Conservation (phyloP, 2,797 vertebrate species). For the Coreius guichenoti region DNA sequence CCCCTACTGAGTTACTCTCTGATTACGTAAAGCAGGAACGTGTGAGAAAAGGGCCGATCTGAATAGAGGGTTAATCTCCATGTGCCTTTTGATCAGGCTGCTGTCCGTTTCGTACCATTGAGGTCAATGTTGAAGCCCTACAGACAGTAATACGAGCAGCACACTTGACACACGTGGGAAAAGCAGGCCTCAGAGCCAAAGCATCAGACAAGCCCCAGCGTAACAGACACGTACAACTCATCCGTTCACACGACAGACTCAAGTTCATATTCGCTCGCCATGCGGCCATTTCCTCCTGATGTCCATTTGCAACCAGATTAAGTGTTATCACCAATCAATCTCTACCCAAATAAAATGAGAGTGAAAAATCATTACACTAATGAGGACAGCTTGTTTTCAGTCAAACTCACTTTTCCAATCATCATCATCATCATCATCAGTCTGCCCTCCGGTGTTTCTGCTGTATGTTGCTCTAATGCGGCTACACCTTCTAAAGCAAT, state of each 20-base stretch:
- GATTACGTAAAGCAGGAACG: slow-evolving; percentile 41
- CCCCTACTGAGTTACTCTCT: slow-evolving; percentile 41
- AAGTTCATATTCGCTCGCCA: slow-evolving; percentile 28
- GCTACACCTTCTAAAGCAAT: slow-evolving; percentile 50
- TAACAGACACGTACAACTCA: slow-evolving; percentile 17
- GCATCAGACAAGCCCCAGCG: neutral
- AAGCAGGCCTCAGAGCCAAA: slow-evolving; percentile 31
- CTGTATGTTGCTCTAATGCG: slow-evolving; percentile 39
- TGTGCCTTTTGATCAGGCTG: slow-evolving; percentile 6
- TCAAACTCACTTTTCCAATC: slow-evolving; percentile 38
- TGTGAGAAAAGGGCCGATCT: slow-evolving; percentile 35
- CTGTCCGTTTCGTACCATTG: slow-evolving; percentile 31
- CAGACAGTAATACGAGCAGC: slow-evolving; percentile 57
- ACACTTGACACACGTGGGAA: slow-evolving; percentile 51
- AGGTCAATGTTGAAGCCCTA: slow-evolving; percentile 47
- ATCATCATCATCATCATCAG: slow-evolving; percentile 44
- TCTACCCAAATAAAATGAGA: slow-evolving; percentile 60
- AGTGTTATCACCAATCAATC: slow-evolving; percentile 58
- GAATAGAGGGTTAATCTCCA: slow-evolving; percentile 50
- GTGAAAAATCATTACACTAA: slow-evolving; percentile 57
- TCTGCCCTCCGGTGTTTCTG: slow-evolving; percentile 26
- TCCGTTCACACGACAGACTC: slow-evolving; percentile 30
- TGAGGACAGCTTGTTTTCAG: slow-evolving; percentile 45
- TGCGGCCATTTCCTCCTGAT: slow-evolving; percentile 51
- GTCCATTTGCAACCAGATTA: slow-evolving; percentile 49